Conservation (phyloP, 1,140 invertebrate species). For the Drosophila nebulosa region DNA sequence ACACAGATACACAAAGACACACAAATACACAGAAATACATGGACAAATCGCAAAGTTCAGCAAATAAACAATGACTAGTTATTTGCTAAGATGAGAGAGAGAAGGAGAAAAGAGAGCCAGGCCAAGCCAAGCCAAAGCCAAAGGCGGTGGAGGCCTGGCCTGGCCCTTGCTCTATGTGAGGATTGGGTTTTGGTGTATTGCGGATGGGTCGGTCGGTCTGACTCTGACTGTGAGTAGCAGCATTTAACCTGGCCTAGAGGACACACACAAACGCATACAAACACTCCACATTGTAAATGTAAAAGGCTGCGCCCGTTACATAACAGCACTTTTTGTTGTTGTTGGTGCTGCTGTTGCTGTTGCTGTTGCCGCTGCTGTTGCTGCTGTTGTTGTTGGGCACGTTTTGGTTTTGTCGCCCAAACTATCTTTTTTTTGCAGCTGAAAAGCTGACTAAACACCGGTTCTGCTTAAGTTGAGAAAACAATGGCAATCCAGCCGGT, state of each 20-base stretch:
- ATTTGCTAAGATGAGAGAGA: background rate
- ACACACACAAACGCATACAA: constrained; percentile 6
- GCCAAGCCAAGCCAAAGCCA: constrained; percentile 12
- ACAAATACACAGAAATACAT: background rate
- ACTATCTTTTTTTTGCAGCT: constrained; percentile 1
- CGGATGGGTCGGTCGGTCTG: background rate
- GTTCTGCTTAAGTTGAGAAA: constrained; percentile 1
- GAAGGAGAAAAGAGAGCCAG: background rate
- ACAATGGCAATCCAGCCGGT: constrained; percentile 4
- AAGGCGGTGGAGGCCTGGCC: constrained; percentile 21
- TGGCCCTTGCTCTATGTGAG: constrained; percentile 11
- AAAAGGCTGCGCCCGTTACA: constrained; percentile 67
- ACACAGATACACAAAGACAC: background rate
- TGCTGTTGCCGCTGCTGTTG: constrained; percentile 36
- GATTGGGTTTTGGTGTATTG: background rate
- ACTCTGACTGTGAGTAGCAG: constrained; percentile 15
- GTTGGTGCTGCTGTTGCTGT: constrained; percentile 29
- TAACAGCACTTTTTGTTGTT: constrained; percentile 59
- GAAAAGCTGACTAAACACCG: constrained; percentile 7
- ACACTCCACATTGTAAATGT: constrained; percentile 38
- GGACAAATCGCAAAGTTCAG: constrained; percentile 50
- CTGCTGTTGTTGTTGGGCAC: constrained; percentile 15
- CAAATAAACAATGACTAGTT: constrained; percentile 49
- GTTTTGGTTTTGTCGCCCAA: constrained; percentile 11
- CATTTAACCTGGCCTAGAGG: constrained; percentile 35